Conservation (phyloP, 1,140 invertebrate species). For the Eupeodes corollae region DNA sequence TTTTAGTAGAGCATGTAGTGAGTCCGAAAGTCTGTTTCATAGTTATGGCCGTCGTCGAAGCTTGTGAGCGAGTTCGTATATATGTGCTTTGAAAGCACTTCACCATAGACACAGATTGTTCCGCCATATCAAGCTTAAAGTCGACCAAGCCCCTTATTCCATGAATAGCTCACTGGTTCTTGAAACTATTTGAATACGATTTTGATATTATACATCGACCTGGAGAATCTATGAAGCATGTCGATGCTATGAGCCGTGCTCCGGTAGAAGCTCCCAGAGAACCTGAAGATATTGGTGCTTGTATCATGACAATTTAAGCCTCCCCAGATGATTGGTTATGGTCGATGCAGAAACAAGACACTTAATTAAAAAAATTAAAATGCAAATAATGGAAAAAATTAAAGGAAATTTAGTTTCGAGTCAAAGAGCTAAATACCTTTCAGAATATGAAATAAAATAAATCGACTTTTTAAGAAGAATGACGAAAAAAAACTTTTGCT, state of each 20-base stretch:
- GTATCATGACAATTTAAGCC: background rate
- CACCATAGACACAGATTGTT: constrained; percentile 32
- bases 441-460: constrained; percentile 2
- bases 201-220: constrained; percentile 6
- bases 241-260: too few species aligned
- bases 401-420: background rate
- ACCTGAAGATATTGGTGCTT: background rate
- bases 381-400: background rate
- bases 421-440: background rate
- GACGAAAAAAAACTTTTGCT: background rate
- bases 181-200: constrained; percentile 8
- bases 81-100: constrained; percentile 33
- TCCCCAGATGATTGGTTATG: constrained; percentile 1
- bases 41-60: constrained; percentile 23
- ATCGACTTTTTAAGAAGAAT: background rate
- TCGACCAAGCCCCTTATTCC: constrained; percentile 30
- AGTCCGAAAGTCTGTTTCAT: constrained; percentile 33
- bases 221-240: constrained; percentile 9
- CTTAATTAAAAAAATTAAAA: background rate
- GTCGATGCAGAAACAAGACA: background rate
- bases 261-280: background rate
- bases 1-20: constrained; percentile 31
- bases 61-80: constrained; percentile 24
- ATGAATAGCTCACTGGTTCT: constrained; percentile 15
- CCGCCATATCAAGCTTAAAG: constrained; percentile 26